phyloP scores from a whole-genome alignment of 2,797 vertebrate species.

The Phrynocephalus forsythii region DNA sequence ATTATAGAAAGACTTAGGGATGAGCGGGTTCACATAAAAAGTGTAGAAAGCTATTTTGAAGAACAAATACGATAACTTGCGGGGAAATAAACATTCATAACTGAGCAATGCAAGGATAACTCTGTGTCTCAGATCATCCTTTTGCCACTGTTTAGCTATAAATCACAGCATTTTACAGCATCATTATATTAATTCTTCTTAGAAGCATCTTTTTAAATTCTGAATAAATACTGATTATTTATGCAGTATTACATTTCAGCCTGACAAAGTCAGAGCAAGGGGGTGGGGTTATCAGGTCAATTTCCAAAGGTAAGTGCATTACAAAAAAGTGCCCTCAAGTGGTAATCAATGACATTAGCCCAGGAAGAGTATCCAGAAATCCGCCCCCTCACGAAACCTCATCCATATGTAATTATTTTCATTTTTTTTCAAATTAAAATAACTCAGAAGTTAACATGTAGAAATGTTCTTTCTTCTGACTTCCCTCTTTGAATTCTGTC shows the following conservation, averaged over 20 bases:
- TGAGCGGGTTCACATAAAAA: neutral
- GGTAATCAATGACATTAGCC: neutral
- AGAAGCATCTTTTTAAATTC: neutral
- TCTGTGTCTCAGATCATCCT: neutral
- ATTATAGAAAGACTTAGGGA: neutral
- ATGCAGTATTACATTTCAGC: neutral
- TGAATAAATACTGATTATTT: neutral
- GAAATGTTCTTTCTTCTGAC: neutral
- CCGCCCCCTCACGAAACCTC: neutral
- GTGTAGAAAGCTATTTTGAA: neutral
- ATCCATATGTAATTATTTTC: neutral
- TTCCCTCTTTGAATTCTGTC: neutral
- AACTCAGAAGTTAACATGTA: too few species aligned
- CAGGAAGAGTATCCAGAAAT: neutral
- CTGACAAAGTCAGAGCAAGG: neutral
- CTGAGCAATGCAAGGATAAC: neutral
- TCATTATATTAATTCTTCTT: neutral
- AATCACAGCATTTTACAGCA: neutral
- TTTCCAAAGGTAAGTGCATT: neutral
- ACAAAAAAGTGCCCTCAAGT: slow-evolving; percentile 18
- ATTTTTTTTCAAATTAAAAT: neutral
- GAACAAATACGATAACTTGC: neutral
- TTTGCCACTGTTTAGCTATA: neutral
- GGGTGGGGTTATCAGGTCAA: neutral
- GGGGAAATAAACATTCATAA: neutral